Base-by-base conservation (phyloP, 2,888 invertebrate species). In the Leucoptera coffeella region DNA sequence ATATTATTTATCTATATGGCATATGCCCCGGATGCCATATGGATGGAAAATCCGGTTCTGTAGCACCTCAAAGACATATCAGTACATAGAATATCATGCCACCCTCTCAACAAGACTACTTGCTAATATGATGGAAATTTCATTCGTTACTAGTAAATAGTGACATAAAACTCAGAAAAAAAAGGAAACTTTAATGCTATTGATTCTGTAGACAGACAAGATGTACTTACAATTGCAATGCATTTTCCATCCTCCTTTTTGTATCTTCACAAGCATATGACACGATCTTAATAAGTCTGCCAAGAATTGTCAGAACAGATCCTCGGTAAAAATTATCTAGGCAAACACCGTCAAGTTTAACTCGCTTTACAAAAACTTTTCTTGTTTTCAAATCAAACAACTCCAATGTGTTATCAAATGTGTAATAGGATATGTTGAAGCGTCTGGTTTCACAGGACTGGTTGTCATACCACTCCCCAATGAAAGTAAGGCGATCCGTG, bases 391-490 rank as follows among this genome's bases (percentile, higher is more conserved):
- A 41, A 44, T 85, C 84, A 45, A 59, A 82, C 81, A 94, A 77
- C 73, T 93, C 92, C 14, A 92, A 56, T 1, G 86, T 82, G 39
- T 79, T 78, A 49, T 92, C 91, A 25, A 65, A 71, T 2, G 83
- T 80, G 51, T 80, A 89, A 49, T 76, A 93, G 39, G 82, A 81
- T 25, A 93, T 57, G 41, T 80, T 74, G 51, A 88, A 92, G 33
- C 79, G 78, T 39, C 85, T 80, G 12, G 80, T 58, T 10, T 85
- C 72, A 21, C 79, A 79, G 0, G 88, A 82, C 41, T 85, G 80
- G 37, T 80, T 77, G 48, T 93, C 93, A 46, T 81, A 89, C 91
- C 91, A 94, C 62, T 92, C 90, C 3, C 85, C 85, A 30, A 79
- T 52, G 53, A 88, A 87, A 4, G 73, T 55, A 38, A 74, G 64